Percentiles rank a stretch among this genome's conserved stretches.
These are phyloP conservation scores for Chiloscyllium plagiosum DNA, from an alignment of 2,113 vertebrate genomes.

Conservation along the genomic window DNA sequence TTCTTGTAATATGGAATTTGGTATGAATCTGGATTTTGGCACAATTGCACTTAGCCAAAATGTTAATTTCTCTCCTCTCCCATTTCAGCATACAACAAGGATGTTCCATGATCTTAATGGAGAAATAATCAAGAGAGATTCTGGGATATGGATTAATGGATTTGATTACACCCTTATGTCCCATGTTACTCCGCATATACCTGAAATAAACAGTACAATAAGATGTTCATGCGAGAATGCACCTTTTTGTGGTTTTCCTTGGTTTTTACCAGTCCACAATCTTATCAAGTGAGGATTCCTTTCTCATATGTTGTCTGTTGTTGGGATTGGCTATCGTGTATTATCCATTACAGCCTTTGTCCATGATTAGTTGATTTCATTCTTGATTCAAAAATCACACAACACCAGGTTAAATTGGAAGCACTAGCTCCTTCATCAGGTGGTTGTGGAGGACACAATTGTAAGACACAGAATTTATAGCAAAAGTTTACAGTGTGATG, in stretches of 20 bases:
- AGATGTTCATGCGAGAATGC: conserved; percentile 67
- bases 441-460: too few species aligned
- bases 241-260: conserved; percentile 87
- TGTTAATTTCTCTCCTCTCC: conserved; percentile 22
- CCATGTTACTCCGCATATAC: conserved; percentile 75
- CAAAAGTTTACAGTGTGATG: too few species aligned
- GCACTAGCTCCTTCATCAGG: too few species aligned
- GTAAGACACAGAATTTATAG: too few species aligned
- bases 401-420: too few species aligned
- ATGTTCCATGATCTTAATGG: conserved; percentile 77
- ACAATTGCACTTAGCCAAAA: conserved; percentile 17
- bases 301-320: neutral
- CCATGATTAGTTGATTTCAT: too few species aligned
- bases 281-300: conserved; percentile 71
- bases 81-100: conserved; percentile 69
- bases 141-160: conserved; percentile 92
- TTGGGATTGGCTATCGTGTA: neutral
- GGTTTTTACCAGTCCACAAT: conserved; percentile 88
- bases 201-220: conserved; percentile 82
- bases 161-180: conserved; percentile 86
- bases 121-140: conserved; percentile 72
- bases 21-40: neutral
- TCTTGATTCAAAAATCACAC: too few species aligned
- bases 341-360: neutral
- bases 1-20: neutral